Evolutionary conservation across 2,797 vertebrate genomes (phyloP), one percentile per base, ranked within the genome.

Genomic region (Mareca penelope): DNA sequence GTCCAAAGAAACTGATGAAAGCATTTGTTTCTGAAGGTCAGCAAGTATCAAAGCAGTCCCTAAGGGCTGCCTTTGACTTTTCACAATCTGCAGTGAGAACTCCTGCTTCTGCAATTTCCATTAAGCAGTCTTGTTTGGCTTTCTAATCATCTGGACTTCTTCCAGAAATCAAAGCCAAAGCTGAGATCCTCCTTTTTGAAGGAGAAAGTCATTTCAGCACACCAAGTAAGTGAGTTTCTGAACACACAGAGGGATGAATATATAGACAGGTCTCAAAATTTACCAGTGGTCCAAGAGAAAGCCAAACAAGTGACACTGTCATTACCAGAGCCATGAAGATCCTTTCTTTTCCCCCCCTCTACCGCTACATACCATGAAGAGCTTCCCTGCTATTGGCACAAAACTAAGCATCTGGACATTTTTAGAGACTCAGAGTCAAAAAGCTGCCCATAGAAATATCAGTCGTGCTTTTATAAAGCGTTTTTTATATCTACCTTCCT

Each of bases 11-110:
- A 89, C 50, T 69, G 63, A 86, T 39, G 35, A 90, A 91, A 94
- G 91, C 80, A 85, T 86, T 94, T 88, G 13, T 88, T 93, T 96
- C 73, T 84, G 78, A 96, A 93, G 95, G 93, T 96, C 88, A 94
- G 91, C 88, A 93, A 94, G 73, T 77, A 94, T 79, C 88, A 81
- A 67, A 90, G 71, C 52, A 91, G 60, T 91, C 83, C 90, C 90
- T 59, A 77, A 84, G 67, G 88, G 33, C 75, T 94, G 90, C 75
- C 80, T 95, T 73, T 88, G 73, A 93, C 93, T 95, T 94, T 85
- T 53, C 44, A 91, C 70, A 91, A 21, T 63, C 85, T 88, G 91
- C 88, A 84, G n/a, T 53, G 73, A 95, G 75, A 93, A 94, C 88
- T 89, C 75, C 61, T 81, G 77, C 59, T 90, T 94, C 85, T 94